Evolutionary conservation across 2,113 vertebrate species (phyloP).

Genomic region (Anolis carolinensis): DNA sequence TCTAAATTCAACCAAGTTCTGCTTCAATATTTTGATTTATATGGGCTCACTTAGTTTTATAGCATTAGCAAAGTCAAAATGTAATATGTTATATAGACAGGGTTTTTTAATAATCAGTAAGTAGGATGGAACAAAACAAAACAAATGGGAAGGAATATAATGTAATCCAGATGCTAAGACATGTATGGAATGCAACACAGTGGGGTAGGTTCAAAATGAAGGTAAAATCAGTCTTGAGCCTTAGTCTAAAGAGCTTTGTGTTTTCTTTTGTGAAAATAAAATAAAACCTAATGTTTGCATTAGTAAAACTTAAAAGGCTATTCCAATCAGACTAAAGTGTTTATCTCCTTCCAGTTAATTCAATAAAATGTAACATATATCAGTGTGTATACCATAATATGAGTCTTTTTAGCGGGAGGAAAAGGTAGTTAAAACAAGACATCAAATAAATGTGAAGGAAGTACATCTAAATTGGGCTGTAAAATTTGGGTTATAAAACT

Average conservation of each 20-base stretch:
- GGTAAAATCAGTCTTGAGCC: neutral
- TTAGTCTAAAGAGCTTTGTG: neutral
- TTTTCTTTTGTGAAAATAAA: neutral
- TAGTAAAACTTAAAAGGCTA: neutral
- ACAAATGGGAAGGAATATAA: neutral
- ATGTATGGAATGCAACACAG: neutral
- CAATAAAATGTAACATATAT: neutral
- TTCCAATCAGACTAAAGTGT: neutral
- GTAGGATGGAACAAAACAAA: constrained; percentile 4
- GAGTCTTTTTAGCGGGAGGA: neutral
- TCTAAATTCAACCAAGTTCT: neutral
- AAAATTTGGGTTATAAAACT: neutral
- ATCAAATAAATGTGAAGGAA: neutral
- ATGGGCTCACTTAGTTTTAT: neutral
- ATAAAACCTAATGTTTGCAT: neutral
- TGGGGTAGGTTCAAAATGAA: neutral
- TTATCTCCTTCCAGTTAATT: neutral
- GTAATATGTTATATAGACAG: neutral
- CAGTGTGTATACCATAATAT: too few relatives aligned
- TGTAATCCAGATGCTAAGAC: neutral
- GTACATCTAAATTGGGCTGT: neutral
- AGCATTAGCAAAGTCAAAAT: neutral
- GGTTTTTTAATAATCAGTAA: neutral
- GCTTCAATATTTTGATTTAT: neutral
- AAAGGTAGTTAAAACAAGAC: neutral